Base-by-base conservation (phyloP, 2,113 vertebrate species). In the Callionymus lyra region DNA sequence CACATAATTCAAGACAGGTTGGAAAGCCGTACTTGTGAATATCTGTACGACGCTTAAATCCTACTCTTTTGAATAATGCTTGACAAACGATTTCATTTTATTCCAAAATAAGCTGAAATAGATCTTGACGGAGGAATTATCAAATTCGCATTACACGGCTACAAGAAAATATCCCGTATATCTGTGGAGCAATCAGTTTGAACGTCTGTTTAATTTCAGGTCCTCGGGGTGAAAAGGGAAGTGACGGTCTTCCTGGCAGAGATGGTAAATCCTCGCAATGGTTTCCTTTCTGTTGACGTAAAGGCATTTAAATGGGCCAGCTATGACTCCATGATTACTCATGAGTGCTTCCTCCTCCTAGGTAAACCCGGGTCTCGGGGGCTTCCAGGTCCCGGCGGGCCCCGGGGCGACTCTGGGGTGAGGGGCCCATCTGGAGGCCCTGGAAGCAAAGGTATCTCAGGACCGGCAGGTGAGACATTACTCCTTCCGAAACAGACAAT, bases 401-500 rank as follows among this genome's bases (percentile, higher is more conserved):
- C 88, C 47, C 88, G 84, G 40, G 92, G 91, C 8, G 89, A 90
- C 0, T 12, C 62, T 0, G 91, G 87, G 19, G 54, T 70, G 27
- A 80, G 49, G 50, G 90, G 89, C 49, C 84, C 90, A 0, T 63
- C 70, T 0, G 89, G 88, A 31, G 6, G 55, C 12, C 88, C 88
- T 0, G 90, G 91, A 38, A 58, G 53, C 9, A 89, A 80, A 79
- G 93, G 93, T 32, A 68, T 68, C 0, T 1, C 15, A 2, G 91
- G 91, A 57, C 89, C 85, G 0, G 79, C 85, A 87, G 94, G 94
- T 97, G 74, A 77, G 67, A 59, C 32, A 3, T 1, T n/a, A 36
- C 12, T 44, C n/a, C n/a, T 32, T 44, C 51, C 31, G n/a, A 12
- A 16, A 37, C 46, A 34, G 11, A 44, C 6, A 41, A 38, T 32